Evolutionary conservation across 2,888 invertebrate species (phyloP).

Genomic region (Melinopterus prodromus): DNA sequence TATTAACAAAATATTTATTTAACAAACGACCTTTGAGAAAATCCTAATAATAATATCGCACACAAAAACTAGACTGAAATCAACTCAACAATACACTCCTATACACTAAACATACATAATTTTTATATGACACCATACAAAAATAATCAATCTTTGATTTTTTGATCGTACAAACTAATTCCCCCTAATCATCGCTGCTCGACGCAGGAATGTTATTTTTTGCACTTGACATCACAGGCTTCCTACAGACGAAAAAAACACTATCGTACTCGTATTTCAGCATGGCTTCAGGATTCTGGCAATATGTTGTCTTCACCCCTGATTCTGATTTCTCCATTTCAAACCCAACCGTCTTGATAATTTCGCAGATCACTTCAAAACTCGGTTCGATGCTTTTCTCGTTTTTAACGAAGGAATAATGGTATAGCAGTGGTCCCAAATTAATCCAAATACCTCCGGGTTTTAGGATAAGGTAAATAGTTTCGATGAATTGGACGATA

Average conservation of each 20-base stretch:
- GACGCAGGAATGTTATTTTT: neutral
- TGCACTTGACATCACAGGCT: slow-evolving; percentile 62
- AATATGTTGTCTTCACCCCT: slow-evolving; percentile 85
- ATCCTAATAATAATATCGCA: neutral
- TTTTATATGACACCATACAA: slow-evolving; percentile 10
- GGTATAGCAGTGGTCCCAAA: slow-evolving; percentile 91
- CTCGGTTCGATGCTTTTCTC: slow-evolving; percentile 94
- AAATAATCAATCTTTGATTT: slow-evolving; percentile 5
- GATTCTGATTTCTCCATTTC: slow-evolving; percentile 81
- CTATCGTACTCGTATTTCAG: slow-evolving; percentile 91
- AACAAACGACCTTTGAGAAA: neutral
- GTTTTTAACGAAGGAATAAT: slow-evolving; percentile 84
- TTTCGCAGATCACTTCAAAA: slow-evolving; percentile 72
- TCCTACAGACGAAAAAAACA: slow-evolving; percentile 90
- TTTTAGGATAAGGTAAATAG: slow-evolving; percentile 87
- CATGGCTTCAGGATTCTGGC: slow-evolving; percentile 93
- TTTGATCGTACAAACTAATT: neutral
- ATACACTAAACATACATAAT: neutral
- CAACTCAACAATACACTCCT: slow-evolving; percentile 6
- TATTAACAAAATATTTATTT: neutral
- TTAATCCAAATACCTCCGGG: slow-evolving; percentile 92
- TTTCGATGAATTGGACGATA: slow-evolving; percentile 92
- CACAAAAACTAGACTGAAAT: neutral
- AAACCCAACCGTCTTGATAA: slow-evolving; percentile 86
- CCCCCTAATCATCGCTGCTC: neutral